Evolutionary conservation across 2,797 vertebrate species (phyloP).

Genomic region (Okamejei kenojei): DNA sequence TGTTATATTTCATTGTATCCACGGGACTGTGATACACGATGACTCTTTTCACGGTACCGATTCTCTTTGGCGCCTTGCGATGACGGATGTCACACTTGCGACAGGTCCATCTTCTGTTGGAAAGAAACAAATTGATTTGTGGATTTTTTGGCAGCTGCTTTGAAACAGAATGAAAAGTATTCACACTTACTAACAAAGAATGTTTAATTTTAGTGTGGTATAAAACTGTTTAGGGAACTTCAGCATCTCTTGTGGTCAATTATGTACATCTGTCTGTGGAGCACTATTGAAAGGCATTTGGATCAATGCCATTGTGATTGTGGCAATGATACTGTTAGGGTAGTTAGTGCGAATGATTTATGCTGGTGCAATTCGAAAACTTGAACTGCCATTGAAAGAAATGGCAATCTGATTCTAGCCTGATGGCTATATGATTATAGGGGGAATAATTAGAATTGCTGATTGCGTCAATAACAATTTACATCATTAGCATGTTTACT

Average conservation of each 20-base stretch:
- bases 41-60: conserved; percentile 42
- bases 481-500: neutral
- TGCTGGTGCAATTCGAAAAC: neutral
- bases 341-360: neutral
- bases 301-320: neutral
- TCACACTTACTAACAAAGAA: neutral
- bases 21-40: conserved; percentile 43
- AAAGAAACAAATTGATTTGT: neutral
- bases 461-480: conserved; percentile 35
- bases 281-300: neutral
- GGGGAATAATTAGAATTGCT: neutral
- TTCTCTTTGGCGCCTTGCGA: conserved; percentile 40
- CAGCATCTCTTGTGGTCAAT: neutral
- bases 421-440: neutral
- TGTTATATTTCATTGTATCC: conserved; percentile 41
- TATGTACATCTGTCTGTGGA: neutral
- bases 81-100: neutral
- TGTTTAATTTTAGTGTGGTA: neutral
- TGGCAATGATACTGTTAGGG: neutral
- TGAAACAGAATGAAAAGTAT: neutral
- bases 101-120: neutral
- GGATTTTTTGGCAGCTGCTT: neutral
- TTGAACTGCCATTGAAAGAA: neutral
- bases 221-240: neutral
- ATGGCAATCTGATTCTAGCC: neutral